These are phyloP conservation scores for Syrphus vitripennis DNA, from an alignment of 2,888 invertebrate species.

Conservation along the genomic window DNA sequence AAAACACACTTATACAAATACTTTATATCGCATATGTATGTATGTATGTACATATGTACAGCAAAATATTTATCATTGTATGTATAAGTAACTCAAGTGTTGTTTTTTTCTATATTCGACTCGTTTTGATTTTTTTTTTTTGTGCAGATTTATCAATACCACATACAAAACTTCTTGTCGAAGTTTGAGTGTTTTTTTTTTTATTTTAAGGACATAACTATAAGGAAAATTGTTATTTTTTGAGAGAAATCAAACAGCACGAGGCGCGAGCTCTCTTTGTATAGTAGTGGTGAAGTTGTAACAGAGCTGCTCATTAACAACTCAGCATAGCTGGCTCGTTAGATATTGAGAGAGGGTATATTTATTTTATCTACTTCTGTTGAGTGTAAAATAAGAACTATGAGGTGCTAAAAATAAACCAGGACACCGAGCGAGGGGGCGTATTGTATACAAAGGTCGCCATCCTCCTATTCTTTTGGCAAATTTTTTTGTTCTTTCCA, in stretches of 20 bases:
- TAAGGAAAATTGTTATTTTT: neutral
- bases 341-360: conserved; percentile 50
- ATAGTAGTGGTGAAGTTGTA: conserved; percentile 12
- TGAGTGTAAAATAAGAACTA: conserved; percentile 69
- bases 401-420: conserved; percentile 69
- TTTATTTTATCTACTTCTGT: conserved; percentile 55
- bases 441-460: conserved; percentile 57
- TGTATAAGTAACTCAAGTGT: neutral
- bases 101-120: neutral
- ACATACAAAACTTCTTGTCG: neutral
- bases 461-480: conserved; percentile 19
- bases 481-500: neutral
- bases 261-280: conserved; percentile 3
- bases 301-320: conserved; percentile 42
- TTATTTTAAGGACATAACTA: conserved; percentile 19
- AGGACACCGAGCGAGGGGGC: conserved; percentile 47
- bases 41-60: no score
- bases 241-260: conserved; percentile 27
- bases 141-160: neutral
- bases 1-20: neutral
- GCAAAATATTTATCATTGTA: neutral
- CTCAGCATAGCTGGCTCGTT: conserved; percentile 19
- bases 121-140: neutral
- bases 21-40: neutral
- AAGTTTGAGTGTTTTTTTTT: conserved; percentile 17